phyloP scores from a whole-genome alignment of 2,888 invertebrate species.

The Morinoia aosen region DNA sequence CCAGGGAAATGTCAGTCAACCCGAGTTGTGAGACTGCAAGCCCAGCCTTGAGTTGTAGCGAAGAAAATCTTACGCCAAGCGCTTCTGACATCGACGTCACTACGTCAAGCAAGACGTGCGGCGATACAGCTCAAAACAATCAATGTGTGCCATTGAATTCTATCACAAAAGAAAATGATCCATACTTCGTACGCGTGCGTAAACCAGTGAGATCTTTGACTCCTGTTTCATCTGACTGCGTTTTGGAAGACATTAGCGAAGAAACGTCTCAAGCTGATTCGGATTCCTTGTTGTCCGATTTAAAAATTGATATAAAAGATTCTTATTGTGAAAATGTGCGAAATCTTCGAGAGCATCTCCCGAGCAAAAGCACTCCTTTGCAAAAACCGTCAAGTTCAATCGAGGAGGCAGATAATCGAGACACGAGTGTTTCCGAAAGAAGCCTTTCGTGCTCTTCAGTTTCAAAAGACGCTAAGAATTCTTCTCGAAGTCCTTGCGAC shows the following conservation, averaged over 20 bases:
- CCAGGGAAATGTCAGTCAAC: neutral
- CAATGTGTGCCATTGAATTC: neutral
- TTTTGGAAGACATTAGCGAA: conserved; percentile 52
- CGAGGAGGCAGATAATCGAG: conserved; percentile 36
- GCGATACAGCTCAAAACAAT: neutral
- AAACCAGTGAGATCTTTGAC: conserved; percentile 28
- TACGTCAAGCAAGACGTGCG: neutral
- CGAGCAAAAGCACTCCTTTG: neutral
- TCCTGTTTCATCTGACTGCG: conserved; percentile 40
- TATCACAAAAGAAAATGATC: neutral
- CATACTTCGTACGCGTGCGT: neutral
- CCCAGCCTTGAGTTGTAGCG: neutral
- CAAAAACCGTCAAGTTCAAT: neutral
- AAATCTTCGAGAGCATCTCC: neutral
- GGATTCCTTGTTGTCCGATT: conserved; percentile 16
- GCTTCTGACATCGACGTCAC: neutral
- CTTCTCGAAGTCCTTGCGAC: neutral
- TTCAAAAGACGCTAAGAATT: conserved; percentile 12
- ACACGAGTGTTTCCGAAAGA: conserved; percentile 10
- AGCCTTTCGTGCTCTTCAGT: conserved; percentile 1
- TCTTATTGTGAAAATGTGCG: neutral
- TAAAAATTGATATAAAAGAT: neutral
- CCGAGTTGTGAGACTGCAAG: neutral
- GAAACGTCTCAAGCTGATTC: conserved; percentile 42
- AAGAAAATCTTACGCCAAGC: neutral